phyloP scores from a whole-genome alignment of 2,797 vertebrate genomes.

The Coendou prehensilis region DNA sequence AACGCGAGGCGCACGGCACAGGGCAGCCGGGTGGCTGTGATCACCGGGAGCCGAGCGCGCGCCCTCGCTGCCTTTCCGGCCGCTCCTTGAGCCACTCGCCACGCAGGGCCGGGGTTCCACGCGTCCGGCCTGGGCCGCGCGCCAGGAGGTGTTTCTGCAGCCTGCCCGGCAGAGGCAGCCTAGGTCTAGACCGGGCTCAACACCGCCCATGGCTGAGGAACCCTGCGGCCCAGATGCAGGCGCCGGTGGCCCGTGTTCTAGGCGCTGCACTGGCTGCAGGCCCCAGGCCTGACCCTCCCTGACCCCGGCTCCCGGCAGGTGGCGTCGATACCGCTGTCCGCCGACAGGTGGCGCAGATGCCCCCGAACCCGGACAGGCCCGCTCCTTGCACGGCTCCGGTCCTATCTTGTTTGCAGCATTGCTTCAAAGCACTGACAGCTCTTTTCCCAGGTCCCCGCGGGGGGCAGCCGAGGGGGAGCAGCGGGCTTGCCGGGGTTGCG shows the following conservation, averaged over 20 bases:
- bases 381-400: not conserved
- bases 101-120: not conserved
- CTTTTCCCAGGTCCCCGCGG: not conserved
- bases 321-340: constrained; percentile 38
- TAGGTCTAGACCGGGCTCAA: not conserved
- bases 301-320: rapidly evolving
- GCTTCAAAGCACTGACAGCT: not conserved
- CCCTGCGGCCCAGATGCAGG: not conserved
- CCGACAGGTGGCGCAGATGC: constrained; percentile 86
- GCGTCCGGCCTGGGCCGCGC: too few species aligned
- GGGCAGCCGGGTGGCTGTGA: too few species aligned
- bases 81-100: too few species aligned
- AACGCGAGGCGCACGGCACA: not conserved
- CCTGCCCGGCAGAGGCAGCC: not conserved
- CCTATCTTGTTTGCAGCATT: not conserved
- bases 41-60: too few species aligned
- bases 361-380: not conserved
- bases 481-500: not conserved
- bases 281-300: not conserved
- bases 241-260: too few species aligned
- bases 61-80: not conserved
- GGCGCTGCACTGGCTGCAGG: not conserved
- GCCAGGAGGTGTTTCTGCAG: not conserved
- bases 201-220: not conserved
- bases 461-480: not conserved